These are phyloP conservation scores for Drosophila varians DNA, from an alignment of 1,140 invertebrate genomes.

Conservation along the genomic window DNA sequence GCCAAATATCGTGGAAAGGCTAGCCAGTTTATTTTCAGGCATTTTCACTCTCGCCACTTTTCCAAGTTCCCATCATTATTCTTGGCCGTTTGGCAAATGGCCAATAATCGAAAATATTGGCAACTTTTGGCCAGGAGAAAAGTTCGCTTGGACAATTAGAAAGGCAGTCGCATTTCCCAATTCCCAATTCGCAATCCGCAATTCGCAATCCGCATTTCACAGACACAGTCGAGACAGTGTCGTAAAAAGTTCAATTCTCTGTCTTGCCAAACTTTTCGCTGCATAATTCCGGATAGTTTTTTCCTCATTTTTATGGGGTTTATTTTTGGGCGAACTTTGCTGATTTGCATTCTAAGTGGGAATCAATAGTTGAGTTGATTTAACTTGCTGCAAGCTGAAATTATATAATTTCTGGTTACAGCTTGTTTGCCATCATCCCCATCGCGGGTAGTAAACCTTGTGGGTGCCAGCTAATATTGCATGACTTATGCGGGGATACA, in stretches of 20 bases:
- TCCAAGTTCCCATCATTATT: neutral
- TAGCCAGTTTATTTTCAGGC: constrained; percentile 49
- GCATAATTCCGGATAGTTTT: constrained; percentile 47
- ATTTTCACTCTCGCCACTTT: constrained; percentile 24
- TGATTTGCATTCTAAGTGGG: constrained; percentile 59
- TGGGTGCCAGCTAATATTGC: constrained; percentile 61
- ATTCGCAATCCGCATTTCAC: constrained; percentile 2
- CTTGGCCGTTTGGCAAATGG: constrained; percentile 64
- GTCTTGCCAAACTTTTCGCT: constrained; percentile 40
- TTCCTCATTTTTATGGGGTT: constrained; percentile 21
- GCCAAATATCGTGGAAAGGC: constrained; percentile 38
- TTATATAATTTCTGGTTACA: constrained; percentile 53
- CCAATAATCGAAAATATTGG: constrained; percentile 84
- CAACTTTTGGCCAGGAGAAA: constrained; percentile 69
- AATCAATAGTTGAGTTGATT: constrained; percentile 56
- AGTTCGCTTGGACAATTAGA: constrained; percentile 78
- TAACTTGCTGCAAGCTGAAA: constrained; percentile 18
- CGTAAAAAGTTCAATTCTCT: constrained; percentile 25
- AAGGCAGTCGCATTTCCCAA: constrained; percentile 44
- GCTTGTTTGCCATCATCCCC: constrained; percentile 27
- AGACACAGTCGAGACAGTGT: constrained; percentile 38
- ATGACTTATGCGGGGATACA: constrained; percentile 48
- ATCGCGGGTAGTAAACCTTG: constrained; percentile 6
- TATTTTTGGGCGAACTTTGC: constrained; percentile 20
- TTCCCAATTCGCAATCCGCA: neutral